Evolutionary conservation across 1,140 invertebrate genomes (phyloP), one percentile per base, ranked within the genome.

Genomic region (Cherax destructor): DNA sequence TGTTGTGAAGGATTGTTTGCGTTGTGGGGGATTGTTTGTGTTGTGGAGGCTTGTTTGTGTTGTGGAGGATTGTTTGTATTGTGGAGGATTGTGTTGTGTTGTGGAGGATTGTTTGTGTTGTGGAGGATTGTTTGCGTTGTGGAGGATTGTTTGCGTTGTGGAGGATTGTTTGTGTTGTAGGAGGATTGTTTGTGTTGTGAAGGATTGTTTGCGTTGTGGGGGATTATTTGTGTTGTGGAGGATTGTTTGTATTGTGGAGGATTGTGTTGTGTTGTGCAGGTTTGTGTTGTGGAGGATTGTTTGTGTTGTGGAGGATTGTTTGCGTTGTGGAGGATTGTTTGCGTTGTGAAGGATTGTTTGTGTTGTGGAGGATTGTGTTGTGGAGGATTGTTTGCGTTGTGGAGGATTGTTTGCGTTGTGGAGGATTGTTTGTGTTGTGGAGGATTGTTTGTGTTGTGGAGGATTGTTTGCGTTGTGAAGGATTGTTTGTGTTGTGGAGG

Each of bases 51-150:
- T 5, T 0, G n/a, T 74, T 13, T 24, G 1, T 9, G 69, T 21
- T 3, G 41, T 24, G 84, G n/a, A 59, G 56, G 56, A 56, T 78
- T 13, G 41, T 21, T 50, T 61, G 59, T 6, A 0, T 49, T 47
- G 16, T 21, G 80, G 80, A 47, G 49, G 50, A 56, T 79, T 79
- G n/a, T n/a, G n/a, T n/a, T n/a, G n/a, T n/a, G n/a, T n/a, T n/a
- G n/a, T n/a, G n/a, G n/a, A n/a, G n/a, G n/a, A n/a, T n/a, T n/a
- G n/a, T n/a, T n/a, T n/a, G 49, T 79, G 52, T 52, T 11, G 47
- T 10, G 47, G 47, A 18, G 6, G 78, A 18, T 52, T 16, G 47
- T 16, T 13, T n/a, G 50, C 5, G 16, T 41, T 41, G 30, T 41
- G 30, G 30, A 41, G 30, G 30, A n/a, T n/a, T n/a, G n/a, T n/a